Percentiles rank a stretch among this genome's conserved stretches.
Evolutionary conservation across 2,888 invertebrate species (phyloP).

Genomic region (Aproaerema taeniolella): DNA sequence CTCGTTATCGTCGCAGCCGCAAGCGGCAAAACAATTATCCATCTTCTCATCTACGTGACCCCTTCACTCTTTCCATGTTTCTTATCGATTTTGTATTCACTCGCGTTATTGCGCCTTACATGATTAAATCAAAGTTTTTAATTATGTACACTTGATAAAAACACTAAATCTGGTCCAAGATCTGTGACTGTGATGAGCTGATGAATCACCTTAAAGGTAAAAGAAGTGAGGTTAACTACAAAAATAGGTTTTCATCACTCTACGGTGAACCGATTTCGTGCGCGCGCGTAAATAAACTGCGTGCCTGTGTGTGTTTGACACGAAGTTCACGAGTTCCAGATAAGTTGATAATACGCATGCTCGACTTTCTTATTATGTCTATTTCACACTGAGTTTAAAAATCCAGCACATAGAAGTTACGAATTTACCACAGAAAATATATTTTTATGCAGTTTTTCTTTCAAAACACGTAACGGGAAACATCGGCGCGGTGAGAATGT

Average conservation of each 20-base stretch:
- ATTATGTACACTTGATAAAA: slow-evolving; percentile 4
- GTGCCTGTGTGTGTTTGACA: slow-evolving; percentile 30
- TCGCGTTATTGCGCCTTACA: slow-evolving; percentile 5
- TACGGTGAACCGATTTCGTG: slow-evolving; percentile 31
- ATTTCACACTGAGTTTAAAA: slow-evolving; percentile 7
- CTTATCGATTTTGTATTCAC: slow-evolving; percentile 45
- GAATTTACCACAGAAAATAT: too few relatives aligned
- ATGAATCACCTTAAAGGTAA: slow-evolving; percentile 46
- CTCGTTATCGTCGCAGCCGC: slow-evolving; percentile 63
- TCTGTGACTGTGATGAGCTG: not conserved
- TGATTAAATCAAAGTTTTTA: not conserved
- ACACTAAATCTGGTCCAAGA: not conserved
- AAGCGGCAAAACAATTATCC: slow-evolving; percentile 69
- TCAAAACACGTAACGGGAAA: too few relatives aligned
- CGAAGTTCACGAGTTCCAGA: slow-evolving; percentile 35
- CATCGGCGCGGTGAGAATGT: slow-evolving; percentile 29
- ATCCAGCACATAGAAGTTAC: too few relatives aligned
- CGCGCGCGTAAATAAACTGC: slow-evolving; percentile 55
- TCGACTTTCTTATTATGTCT: slow-evolving; percentile 29
- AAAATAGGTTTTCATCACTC: slow-evolving; percentile 54
- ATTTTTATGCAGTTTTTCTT: too few relatives aligned
- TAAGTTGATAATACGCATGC: slow-evolving; percentile 40
- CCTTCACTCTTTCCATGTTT: slow-evolving; percentile 34
- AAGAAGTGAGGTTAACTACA: slow-evolving; percentile 63
- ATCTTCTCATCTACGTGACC: slow-evolving; percentile 46